A percentile compares a stretch with the other conserved stretches of the same genome.
These are phyloP conservation scores for Ectemnius continuus DNA, from an alignment of 2,888 invertebrate genomes.

Conservation along the genomic window DNA sequence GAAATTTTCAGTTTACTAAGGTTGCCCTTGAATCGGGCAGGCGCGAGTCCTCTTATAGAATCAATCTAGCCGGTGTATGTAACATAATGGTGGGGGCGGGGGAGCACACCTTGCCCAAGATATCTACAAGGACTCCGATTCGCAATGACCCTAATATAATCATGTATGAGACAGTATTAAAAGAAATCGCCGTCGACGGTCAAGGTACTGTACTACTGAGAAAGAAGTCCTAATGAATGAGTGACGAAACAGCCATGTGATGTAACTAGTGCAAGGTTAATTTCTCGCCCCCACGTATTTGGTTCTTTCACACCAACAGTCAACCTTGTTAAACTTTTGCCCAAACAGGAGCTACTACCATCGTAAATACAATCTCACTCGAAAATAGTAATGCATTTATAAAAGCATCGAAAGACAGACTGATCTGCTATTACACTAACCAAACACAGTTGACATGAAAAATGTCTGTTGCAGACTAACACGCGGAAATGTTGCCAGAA, in stretches of 20 bases:
- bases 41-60: neutral
- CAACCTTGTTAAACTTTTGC: too few species aligned
- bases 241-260: slow-evolving; percentile 36
- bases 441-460: too few species aligned
- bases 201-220: neutral
- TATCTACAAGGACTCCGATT: neutral
- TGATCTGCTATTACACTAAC: too few species aligned
- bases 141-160: neutral
- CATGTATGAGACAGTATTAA: neutral
- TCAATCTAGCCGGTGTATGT: neutral
- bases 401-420: too few species aligned
- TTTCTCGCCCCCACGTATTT: neutral
- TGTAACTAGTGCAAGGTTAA: slow-evolving; percentile 32
- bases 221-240: slow-evolving; percentile 13
- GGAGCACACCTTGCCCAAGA: too few species aligned
- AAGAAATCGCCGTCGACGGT: neutral
- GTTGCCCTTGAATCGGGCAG: neutral
- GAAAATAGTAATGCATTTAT: too few species aligned
- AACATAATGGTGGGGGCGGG: neutral
- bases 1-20: neutral
- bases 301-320: too few species aligned
- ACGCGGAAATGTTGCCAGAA: neutral
- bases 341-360: too few species aligned
- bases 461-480: neutral
- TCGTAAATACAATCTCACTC: too few species aligned